Base-by-base conservation (phyloP, 2,888 invertebrate genomes). In the Germaria angustata region DNA sequence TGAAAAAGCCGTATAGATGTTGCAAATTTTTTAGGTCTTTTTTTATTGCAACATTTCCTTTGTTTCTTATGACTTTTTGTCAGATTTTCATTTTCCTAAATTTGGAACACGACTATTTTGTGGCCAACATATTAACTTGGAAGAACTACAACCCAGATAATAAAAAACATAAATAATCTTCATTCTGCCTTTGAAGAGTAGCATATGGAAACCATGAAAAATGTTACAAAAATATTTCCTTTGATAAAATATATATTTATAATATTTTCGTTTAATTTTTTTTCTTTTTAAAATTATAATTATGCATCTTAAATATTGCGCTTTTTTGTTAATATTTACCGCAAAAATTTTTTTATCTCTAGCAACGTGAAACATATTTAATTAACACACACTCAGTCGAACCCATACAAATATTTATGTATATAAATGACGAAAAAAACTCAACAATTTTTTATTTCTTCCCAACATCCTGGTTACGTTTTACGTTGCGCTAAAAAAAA, bases 41-140 rank as follows among this genome's bases (percentile, higher is more conserved):
- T 72, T 51, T 39, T 34, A 22, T 53, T 24, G 22, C 22, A 13
- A 15, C 20, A 39, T 55, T 46, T 44, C 53, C 24, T 69, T 65
- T 75, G 41, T 75, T 72, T 73, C n/a, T 53, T 22, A 5, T 32
- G 15, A n/a, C 24, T 75, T 41, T 57, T 57, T 65, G 55, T 57
- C n/a, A 46, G 55, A 46, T 66, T 53, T 75, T 57, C 24, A 57
- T 57, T 66, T 66, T 20, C 1, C n/a, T 9, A 36, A 63, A 77
- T 68, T 61, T 77, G 34, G 77, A 77, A 53, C 77, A 61, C 28
- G 44, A 59, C 34, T 44, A 61, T 63, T 68, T 69, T 63, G 41
- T 77, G 77, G 61, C 44, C 24, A 77, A n/a, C 8, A 53, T 24
- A 59, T 59, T 51, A 39, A 51, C 51, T 53, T 11, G 22, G 3